These are phyloP conservation scores for Lasiommata megera DNA, from an alignment of 2,888 invertebrate genomes.

Conservation along the genomic window DNA sequence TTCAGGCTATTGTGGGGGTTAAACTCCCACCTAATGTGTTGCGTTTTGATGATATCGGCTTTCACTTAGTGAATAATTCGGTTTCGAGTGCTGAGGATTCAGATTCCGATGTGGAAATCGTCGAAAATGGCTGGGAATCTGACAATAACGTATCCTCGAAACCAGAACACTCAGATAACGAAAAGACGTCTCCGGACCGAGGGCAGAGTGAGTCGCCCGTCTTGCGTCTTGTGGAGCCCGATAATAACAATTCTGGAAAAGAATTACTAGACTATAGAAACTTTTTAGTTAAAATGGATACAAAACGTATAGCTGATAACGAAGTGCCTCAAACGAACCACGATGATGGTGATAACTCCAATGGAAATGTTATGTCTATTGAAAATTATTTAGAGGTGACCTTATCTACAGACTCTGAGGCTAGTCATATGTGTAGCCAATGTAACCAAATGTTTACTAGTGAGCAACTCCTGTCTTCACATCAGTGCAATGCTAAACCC, in stretches of 20 bases:
- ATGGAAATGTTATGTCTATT: slow-evolving; percentile 76
- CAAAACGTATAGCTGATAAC: slow-evolving; percentile 65
- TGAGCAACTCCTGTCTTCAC: slow-evolving; percentile 66
- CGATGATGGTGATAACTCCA: slow-evolving; percentile 73
- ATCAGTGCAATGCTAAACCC: slow-evolving; percentile 71
- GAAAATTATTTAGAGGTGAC: slow-evolving; percentile 79
- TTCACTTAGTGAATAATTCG: slow-evolving; percentile 73
- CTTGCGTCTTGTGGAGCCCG: slow-evolving; percentile 73
- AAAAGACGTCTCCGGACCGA: slow-evolving; percentile 69
- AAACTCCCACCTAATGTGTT: slow-evolving; percentile 78
- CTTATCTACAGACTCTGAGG: slow-evolving; percentile 75
- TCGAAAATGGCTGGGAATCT: slow-evolving; percentile 77
- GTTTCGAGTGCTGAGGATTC: slow-evolving; percentile 73
- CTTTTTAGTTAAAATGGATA: slow-evolving; percentile 64
- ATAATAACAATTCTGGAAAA: slow-evolving; percentile 71
- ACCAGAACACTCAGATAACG: slow-evolving; percentile 74
- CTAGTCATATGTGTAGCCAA: slow-evolving; percentile 75
- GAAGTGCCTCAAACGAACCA: slow-evolving; percentile 58
- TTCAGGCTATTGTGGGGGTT: slow-evolving; percentile 80
- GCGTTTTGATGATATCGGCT: slow-evolving; percentile 78
- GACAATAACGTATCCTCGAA: slow-evolving; percentile 73
- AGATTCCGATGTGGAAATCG: slow-evolving; percentile 78
- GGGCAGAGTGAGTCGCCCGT: slow-evolving; percentile 71
- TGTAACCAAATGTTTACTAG: slow-evolving; percentile 77
- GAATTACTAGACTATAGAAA: slow-evolving; percentile 65